Conservation (phyloP, 2,797 vertebrate genomes). For the Sciurus vulgaris region DNA sequence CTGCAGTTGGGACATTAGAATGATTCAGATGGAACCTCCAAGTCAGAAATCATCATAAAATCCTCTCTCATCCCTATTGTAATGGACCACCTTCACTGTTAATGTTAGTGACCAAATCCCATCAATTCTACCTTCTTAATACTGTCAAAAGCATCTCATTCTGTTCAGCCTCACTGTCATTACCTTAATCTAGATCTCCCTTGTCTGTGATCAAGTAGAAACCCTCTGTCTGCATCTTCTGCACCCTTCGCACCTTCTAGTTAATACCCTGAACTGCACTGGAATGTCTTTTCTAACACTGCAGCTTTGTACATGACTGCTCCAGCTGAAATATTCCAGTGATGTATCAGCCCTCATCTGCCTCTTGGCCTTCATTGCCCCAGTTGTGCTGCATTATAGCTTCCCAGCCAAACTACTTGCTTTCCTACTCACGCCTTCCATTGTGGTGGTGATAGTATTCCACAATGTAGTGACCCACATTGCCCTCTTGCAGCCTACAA, state of each 20-base stretch:
- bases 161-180: neutral
- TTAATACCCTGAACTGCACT: neutral
- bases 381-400: neutral
- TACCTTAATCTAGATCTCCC: neutral
- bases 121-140: slow-evolving; percentile 28
- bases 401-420: neutral
- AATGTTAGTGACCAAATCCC: neutral
- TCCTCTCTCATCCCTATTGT: neutral
- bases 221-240: neutral
- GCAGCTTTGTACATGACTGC: neutral
- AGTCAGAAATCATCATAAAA: slow-evolving; percentile 40
- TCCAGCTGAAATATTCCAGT: neutral
- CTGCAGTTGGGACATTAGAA: neutral
- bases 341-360: neutral
- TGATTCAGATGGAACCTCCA: slow-evolving; percentile 36
- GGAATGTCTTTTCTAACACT: neutral
- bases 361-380: neutral
- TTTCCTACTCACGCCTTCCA: neutral
- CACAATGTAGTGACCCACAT: neutral
- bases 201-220: slow-evolving; percentile 7
- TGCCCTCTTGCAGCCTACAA: neutral
- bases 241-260: neutral
- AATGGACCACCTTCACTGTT: neutral
- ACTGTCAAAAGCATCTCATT: neutral
- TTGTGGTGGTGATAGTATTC: neutral